phyloP scores from a whole-genome alignment of 2,113 vertebrate genomes.

The Lasiurus borealis region DNA sequence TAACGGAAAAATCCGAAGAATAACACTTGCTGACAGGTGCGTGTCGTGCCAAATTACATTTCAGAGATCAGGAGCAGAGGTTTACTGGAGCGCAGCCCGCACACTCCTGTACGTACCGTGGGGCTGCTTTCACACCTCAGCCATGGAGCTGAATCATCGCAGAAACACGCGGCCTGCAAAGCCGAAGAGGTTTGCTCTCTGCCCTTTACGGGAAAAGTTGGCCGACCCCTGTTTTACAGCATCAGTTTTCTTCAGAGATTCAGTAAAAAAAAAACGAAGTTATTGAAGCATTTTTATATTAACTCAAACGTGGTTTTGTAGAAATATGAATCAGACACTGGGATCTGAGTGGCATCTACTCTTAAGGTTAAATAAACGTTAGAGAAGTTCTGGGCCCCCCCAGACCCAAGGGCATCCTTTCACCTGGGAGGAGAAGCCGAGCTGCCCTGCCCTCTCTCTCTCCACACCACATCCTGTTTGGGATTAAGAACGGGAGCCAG shows the following conservation, averaged over 20 bases:
- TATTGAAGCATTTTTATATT: not conserved
- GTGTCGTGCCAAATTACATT: not conserved
- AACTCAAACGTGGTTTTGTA: conserved; percentile 6
- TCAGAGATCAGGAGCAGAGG: not conserved
- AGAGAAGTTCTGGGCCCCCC: not conserved
- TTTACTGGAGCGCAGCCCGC: not conserved
- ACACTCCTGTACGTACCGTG: not conserved
- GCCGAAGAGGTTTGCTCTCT: not conserved
- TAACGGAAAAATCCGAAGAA: not conserved
- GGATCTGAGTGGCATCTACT: not conserved
- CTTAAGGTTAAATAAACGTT: not conserved
- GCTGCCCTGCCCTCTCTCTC: not conserved
- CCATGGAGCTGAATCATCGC: not conserved
- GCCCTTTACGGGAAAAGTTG: not conserved
- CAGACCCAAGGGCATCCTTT: not conserved
- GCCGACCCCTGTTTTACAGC: not conserved
- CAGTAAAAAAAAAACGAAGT: not conserved
- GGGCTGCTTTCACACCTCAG: not conserved
- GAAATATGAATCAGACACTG: not conserved
- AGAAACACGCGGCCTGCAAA: not conserved
- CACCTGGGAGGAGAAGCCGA: not conserved
- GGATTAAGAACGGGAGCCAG: not conserved
- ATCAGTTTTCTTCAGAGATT: conserved; percentile 1
- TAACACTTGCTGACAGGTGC: not conserved
- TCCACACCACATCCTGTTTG: not conserved